phyloP scores from a whole-genome alignment of 2,113 vertebrate species.

The Oriolus oriolus region DNA sequence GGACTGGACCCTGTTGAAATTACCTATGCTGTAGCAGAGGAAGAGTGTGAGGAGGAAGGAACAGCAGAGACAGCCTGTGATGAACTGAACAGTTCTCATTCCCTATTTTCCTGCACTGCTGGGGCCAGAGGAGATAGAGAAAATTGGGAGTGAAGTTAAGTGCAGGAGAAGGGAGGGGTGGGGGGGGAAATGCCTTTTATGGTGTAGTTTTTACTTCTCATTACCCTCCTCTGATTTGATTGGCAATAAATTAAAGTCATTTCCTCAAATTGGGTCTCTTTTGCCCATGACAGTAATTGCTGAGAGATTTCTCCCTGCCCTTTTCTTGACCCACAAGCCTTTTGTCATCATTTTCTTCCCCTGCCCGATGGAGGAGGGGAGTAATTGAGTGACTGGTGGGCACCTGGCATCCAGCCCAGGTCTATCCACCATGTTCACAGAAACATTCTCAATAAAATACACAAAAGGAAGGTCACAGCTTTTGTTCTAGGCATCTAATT shows the following conservation, averaged over 20 bases:
- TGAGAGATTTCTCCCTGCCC: background rate
- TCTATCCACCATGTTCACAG: background rate
- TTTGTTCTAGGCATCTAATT: background rate
- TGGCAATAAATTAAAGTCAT: background rate
- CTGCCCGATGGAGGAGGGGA: background rate
- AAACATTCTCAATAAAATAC: background rate
- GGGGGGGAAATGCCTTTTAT: background rate
- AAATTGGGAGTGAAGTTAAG: background rate
- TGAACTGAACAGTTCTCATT: background rate
- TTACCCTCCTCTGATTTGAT: background rate
- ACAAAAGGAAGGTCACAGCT: background rate
- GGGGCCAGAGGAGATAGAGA: background rate
- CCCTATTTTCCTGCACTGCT: accelerated
- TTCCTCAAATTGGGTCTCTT: background rate
- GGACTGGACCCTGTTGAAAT: background rate
- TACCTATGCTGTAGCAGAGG: background rate
- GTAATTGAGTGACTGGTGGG: background rate
- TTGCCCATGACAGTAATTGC: background rate
- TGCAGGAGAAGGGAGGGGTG: background rate
- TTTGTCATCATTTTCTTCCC: background rate
- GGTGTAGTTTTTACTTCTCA: background rate
- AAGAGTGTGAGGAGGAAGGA: background rate
- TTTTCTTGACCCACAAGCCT: background rate
- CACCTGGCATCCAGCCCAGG: background rate
- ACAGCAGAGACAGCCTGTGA: background rate